Percentiles rank a stretch among this genome's conserved stretches.
These are phyloP conservation scores for Scatophagus argus DNA, from an alignment of 2,113 vertebrate genomes.

Conservation along the genomic window DNA sequence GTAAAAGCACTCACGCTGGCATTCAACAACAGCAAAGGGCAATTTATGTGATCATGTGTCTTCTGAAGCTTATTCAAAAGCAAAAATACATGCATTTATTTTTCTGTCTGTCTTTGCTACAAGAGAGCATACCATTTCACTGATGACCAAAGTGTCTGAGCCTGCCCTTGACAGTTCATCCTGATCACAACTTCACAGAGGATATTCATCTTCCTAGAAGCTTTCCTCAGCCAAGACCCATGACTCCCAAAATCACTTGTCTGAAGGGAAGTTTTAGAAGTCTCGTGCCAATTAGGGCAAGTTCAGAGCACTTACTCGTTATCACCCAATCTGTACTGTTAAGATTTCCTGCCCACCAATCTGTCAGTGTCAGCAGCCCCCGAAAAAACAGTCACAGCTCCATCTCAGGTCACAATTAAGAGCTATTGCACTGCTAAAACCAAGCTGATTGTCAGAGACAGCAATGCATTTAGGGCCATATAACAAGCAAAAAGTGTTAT, in stretches of 20 bases:
- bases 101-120: neutral
- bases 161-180: slow-evolving; percentile 20
- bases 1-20: neutral
- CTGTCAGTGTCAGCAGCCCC: slow-evolving; percentile 60
- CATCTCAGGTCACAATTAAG: slow-evolving; percentile 48
- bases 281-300: slow-evolving; percentile 51
- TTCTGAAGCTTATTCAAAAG: neutral
- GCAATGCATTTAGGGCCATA: neutral
- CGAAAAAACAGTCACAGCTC: slow-evolving; percentile 19
- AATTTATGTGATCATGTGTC: neutral
- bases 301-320: slow-evolving; percentile 58
- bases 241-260: slow-evolving; percentile 59
- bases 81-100: neutral
- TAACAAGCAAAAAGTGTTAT: neutral
- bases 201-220: slow-evolving; percentile 43
- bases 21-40: neutral
- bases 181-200: slow-evolving; percentile 62
- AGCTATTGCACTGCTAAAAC: slow-evolving; percentile 8
- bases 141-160: slow-evolving; percentile 30
- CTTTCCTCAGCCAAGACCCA: slow-evolving; percentile 59
- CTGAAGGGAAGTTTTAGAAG: slow-evolving; percentile 53
- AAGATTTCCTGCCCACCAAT: slow-evolving; percentile 71
- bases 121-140: slow-evolving; percentile 4
- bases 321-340: slow-evolving; percentile 77
- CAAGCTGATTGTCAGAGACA: neutral